Base-by-base conservation (phyloP, 2,113 vertebrate species). In the Perca flavescens region DNA sequence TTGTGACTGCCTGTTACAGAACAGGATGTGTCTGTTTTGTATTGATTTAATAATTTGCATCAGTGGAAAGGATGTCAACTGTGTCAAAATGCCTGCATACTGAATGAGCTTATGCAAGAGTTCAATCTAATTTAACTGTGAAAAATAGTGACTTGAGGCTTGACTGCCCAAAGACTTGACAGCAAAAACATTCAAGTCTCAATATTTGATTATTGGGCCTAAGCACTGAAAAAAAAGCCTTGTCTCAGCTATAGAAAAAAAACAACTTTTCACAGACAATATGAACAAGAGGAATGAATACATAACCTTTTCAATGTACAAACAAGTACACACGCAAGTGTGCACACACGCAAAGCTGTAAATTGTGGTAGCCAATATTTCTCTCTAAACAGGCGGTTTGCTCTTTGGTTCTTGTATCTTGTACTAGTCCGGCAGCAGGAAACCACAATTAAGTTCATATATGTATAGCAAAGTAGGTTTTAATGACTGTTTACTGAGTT, bases 21-120 rank as follows among this genome's bases (percentile, higher is more conserved):
- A 73, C 53, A 80, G 79, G 86, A 82, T 65, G 58, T 10, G 46
- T 67, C 57, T 67, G 75, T 16, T 50, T 57, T 53, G 8, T 43
- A 34, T 34, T 10, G 11, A 43, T 43, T 34, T 69, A 58, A 80
- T 70, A 63, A 70, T 34, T 34, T 56, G 63, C 57, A 17, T 65
- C 52, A 67, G 9, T 56, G n/a, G 31, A 50, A 40, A 13, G 17
- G 12, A 8, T 3, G 31, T 34, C 17, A 58, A 14, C 6, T 36
- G 1, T 1, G 1, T n/a, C 0, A 17, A 16, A 15, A n/a, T 3
- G 12, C 13, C 5, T 15, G 6, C 16, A 21, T n/a, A 46, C 22
- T 22, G 22, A 70, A 25, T 8, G n/a, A 22, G n/a, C 54, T 22
- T 2, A 15, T 8, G 6, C 21, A 25, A 6, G 34, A 34, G 6